A percentile compares a stretch with the other conserved stretches of the same genome.
Evolutionary conservation across 2,888 invertebrate genomes (phyloP).

Genomic region (Himalopsyche kuldschensis): DNA sequence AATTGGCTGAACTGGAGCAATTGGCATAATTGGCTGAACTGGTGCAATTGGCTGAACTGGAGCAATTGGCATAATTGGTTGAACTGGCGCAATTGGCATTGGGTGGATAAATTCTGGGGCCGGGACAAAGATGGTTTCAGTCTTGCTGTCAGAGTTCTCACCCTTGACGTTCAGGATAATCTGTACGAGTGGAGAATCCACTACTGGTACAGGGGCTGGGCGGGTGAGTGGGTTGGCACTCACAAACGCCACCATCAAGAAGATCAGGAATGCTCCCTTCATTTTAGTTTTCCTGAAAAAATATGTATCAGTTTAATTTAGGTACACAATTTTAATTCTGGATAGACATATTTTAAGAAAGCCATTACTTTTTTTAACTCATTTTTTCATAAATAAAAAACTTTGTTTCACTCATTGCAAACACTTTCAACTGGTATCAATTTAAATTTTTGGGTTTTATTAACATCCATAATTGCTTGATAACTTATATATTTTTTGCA

Average conservation of each 20-base stretch:
- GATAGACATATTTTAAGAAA: no score
- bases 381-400: no score
- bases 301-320: neutral
- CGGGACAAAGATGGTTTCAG: neutral
- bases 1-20: neutral
- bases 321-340: no score
- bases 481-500: no score
- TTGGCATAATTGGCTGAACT: neutral
- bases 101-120: neutral
- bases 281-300: conserved; percentile 2
- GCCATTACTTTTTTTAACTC: no score
- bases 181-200: conserved; percentile 18
- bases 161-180: conserved; percentile 21
- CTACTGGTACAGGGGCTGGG: neutral
- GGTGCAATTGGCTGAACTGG: neutral
- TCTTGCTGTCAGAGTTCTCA: neutral
- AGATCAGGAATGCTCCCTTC: conserved; percentile 17
- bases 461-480: no score
- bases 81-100: neutral
- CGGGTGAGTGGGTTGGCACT: neutral
- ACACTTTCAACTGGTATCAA: no score
- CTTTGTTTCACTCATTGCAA: no score
- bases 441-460: no score
- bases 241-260: conserved; percentile 13
- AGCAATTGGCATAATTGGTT: neutral